Base-by-base conservation (phyloP, 2,888 invertebrate species). In the Zhengitettix transpicula region DNA sequence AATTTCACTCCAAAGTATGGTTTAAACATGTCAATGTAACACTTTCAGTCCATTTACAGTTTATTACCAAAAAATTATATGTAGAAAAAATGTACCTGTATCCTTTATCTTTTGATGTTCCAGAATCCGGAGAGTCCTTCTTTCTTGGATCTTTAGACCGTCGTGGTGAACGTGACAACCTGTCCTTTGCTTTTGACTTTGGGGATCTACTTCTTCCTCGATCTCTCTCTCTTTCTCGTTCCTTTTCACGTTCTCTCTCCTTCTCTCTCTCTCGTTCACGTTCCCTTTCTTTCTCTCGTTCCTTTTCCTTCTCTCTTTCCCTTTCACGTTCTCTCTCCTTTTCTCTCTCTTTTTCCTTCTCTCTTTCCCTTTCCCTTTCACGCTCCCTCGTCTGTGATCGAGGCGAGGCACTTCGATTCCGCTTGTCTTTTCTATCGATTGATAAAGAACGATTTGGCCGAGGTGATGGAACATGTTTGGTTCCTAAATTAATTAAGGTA, bases 81-180 rank as follows among this genome's bases (percentile, higher is more conserved):
- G 2, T 7, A 47, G n/a, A 12, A 47, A 47, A 47, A 3, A 47
- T n/a, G 12, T 47, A 47, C 62, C 60, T 58, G 52, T 60, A 62
- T 44, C 54, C 42, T 16, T 61, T 66, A 5, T 74, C 74, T 42
- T 72, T 69, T 9, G 73, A 73, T 67, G 71, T 71, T 16, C 65
- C 67, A 1, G 74, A 72, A 66, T 75, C 74, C 1, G 74, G 74
- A 2, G 74, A 71, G 58, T 74, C 74, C 57, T 71, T 69, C 61
- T 71, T 71, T 62, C 73, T 72, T 1, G 61, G 52, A 58, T 73
- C 73, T 60, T 70, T 69, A 0, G 63, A 61, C 9, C 66, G 64
- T 15, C 68, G 64, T 41, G 63, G 65, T 28, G 73, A 72, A 42
- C 73, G 67, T 64, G 71, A 72, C 7, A 74, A 74, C 10, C 74